phyloP scores from a whole-genome alignment of 37 sponge, comb jelly and placozoan species.

The Mnemiopsis leidyi region DNA sequence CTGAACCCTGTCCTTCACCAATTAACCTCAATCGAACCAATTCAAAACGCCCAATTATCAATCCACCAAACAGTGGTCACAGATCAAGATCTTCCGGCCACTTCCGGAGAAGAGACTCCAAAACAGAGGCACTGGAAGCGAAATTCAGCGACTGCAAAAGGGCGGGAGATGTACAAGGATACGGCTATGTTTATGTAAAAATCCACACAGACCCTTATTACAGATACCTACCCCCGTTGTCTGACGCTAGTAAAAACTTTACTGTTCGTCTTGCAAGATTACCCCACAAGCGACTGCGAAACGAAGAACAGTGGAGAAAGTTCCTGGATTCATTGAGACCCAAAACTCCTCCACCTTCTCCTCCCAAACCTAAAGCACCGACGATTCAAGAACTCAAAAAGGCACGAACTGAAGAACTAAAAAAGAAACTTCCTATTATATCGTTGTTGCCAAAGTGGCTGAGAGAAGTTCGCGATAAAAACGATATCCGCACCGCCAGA shows the following conservation, averaged over 20 bases:
- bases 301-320: slow-evolving; percentile 51
- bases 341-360: not conserved
- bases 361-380: not conserved
- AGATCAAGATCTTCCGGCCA: not conserved
- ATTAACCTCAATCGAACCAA: not conserved
- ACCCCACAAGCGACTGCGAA: slow-evolving; percentile 8
- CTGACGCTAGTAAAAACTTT: slow-evolving; percentile 49
- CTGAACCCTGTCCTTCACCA: not conserved
- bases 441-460: slow-evolving; percentile 58
- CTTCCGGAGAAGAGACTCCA: not conserved
- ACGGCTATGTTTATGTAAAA: slow-evolving; percentile 44
- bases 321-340: slow-evolving; percentile 54
- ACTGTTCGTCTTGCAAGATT: not conserved
- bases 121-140: not conserved
- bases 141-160: not conserved
- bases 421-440: slow-evolving; percentile 9
- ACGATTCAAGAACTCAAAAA: not conserved
- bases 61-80: not conserved
- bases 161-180: slow-evolving; percentile 12
- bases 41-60: slow-evolving; percentile 41
- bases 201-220: slow-evolving; percentile 52
- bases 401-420: not conserved
- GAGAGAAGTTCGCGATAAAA: not conserved
- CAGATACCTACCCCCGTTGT: slow-evolving; percentile 25
- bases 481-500: not conserved